Evolutionary conservation across 2,888 invertebrate genomes (phyloP), one percentile per base, ranked within the genome.

Genomic region (Argyresthia albistria): DNA sequence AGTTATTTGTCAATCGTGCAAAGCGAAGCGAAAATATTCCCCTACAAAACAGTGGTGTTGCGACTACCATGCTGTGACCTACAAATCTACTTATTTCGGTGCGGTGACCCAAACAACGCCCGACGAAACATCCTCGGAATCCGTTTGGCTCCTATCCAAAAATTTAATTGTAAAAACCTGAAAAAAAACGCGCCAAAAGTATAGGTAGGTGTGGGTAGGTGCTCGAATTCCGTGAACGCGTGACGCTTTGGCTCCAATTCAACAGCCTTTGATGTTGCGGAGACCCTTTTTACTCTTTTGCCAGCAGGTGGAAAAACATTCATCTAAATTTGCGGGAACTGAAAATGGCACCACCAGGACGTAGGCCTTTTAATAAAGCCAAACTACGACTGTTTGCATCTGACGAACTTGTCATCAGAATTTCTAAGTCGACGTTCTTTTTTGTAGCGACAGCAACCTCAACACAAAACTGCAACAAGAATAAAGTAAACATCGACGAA

Each of bases 181-280:
- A 48, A 48, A 48, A 48, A 48, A 16, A 11, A n/a, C 46, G 46
- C 48, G 37, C 36, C 35, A 48, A 36, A 48, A 25, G 25, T 25
- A 25, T 25, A 25, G 25, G 25, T 25, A 25, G 36, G 46, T 46
- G 35, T 25, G 6, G 25, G 25, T 25, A 25, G 36, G 46, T 46
- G 35, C 35, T 46, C 46, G 46, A 46, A 46, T 46, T 46, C 48
- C 48, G 15, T 14, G 15, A 36, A n/a, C 36, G 14, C 36, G 48
- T 48, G 37, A 48, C 48, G 35, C 36, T 48, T 37, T 48, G 48
- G 48, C 48, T 36, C 37, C 37, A 14, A 48, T 14, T 48, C 48
- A 48, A 48, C 48, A 48, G 48, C 36, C 16, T 48, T 48, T 48
- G 35, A 46, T 46, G 46, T 46, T n/a, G 37, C n/a, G 16, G 46